phyloP scores from a whole-genome alignment of 2,113 vertebrate genomes.

The Serinus canaria region DNA sequence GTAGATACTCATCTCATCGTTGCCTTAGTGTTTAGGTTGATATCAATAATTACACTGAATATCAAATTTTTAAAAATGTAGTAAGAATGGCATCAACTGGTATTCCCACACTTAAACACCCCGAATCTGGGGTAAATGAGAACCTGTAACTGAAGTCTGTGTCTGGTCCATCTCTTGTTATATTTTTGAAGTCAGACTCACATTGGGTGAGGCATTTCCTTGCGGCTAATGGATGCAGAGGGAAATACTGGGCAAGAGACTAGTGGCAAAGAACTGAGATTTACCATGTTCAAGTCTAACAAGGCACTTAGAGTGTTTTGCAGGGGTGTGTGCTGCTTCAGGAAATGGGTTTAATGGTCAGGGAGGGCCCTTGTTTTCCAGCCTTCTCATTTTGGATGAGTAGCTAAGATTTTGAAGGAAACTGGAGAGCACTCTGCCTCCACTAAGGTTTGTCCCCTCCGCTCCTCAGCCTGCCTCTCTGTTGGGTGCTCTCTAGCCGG shows the following conservation, averaged over 20 bases:
- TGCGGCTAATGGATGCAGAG: accelerated
- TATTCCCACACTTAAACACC: not conserved
- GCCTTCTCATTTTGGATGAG: not conserved
- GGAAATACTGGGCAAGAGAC: not conserved
- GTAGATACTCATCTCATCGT: not conserved
- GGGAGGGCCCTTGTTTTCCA: not conserved
- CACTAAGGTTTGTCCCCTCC: not conserved
- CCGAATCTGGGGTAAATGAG: not conserved
- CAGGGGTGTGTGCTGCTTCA: not conserved
- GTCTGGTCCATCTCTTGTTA: not conserved
- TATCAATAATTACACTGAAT: not conserved
- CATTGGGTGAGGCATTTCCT: not conserved
- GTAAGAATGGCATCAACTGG: not conserved
- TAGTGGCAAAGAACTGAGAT: not conserved
- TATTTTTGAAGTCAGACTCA: not conserved
- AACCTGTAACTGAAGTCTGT: not conserved
- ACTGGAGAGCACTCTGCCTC: not conserved
- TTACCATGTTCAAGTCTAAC: not conserved
- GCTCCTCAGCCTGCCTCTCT: not conserved
- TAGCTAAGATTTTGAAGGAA: not conserved
- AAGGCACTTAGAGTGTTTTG: not conserved
- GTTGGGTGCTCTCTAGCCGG: not conserved
- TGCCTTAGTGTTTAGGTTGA: not conserved
- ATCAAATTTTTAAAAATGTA: not conserved
- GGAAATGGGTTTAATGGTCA: not conserved